Percentiles rank a stretch among this genome's conserved stretches.
Conservation (phyloP, 1,140 invertebrate genomes). For the Panagrolaimus sp. region DNA sequence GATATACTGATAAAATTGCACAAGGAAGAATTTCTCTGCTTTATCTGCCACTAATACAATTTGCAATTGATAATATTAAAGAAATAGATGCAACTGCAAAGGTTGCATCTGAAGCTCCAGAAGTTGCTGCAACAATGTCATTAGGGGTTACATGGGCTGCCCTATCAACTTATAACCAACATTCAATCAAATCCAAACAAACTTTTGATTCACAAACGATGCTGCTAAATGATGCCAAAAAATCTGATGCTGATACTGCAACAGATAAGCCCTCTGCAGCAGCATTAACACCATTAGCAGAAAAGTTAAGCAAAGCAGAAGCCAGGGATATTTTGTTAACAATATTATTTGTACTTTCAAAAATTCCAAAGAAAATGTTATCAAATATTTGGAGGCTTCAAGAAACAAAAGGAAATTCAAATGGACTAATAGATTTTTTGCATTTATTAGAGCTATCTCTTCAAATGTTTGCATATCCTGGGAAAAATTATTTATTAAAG, state of each 20-base stretch:
- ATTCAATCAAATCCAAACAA: neutral
- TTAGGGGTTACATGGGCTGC: neutral
- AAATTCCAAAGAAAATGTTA: slow-evolving; percentile 63
- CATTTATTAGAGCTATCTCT: slow-evolving; percentile 44
- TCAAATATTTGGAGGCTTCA: slow-evolving; percentile 33
- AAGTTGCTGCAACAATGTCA: neutral
- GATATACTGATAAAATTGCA: slow-evolving; percentile 72
- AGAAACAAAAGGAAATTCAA: slow-evolving; percentile 12
- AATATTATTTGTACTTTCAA: slow-evolving; percentile 82
- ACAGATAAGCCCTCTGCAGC: neutral
- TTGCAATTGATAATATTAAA: slow-evolving; percentile 74
- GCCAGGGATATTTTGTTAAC: slow-evolving; percentile 80
- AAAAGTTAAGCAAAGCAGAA: slow-evolving; percentile 72
- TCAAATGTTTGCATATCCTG: slow-evolving; percentile 42
- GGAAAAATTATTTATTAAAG: slow-evolving; percentile 24
- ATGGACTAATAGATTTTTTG: slow-evolving; percentile 38
- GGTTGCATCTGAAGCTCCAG: neutral
- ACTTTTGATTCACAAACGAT: neutral
- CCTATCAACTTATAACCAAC: neutral
- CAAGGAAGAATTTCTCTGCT: slow-evolving; percentile 77
- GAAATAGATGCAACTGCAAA: slow-evolving; percentile 60
- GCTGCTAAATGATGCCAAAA: neutral
- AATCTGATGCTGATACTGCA: neutral
- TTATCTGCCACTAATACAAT: slow-evolving; percentile 79
- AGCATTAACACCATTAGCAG: slow-evolving; percentile 55